Base-by-base conservation (phyloP, 2,113 vertebrate species). In the Tetraodon nigroviridis region DNA sequence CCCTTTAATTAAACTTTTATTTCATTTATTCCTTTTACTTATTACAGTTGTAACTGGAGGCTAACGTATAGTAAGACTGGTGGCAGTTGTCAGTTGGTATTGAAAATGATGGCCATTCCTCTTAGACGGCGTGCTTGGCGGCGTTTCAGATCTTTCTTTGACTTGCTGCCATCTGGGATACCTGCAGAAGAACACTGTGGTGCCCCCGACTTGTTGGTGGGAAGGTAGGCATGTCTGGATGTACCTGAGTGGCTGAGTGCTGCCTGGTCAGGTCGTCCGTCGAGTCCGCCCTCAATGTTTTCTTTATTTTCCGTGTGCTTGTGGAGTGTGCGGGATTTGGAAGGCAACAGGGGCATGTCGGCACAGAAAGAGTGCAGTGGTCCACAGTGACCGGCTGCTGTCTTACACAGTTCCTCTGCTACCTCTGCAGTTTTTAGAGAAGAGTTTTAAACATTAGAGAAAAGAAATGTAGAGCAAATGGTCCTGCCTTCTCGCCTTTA, bases 281-380 rank as follows among this genome's bases (percentile, higher is more conserved):
- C 94, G 15, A 90, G 90, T 7, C 88, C 71, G 18, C 92, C 94
- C 84, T 99, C 97, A n/a, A 94, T 92, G 72, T 97, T 98, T 82
- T 99, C 97, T 85, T 97, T 98, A 89, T 98, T 97, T 85, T 99
- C 97, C 0, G 87, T 90, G 82, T 96, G 95, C 37, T 98, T 98
- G 89, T 92, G 95, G 77, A 92, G 85, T 0, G 92, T 91, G 58
- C 95, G 92, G 0, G 91, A 93, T 86, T 99, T 99, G 70, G 94
- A 96, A 69, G 97, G 95, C 67, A 99, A 91, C 61, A 94, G 79
- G 52, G 96, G 96, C 61, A 93, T 89, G 51, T 95, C 94, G 18
- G 91, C 91, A 67, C 85, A 76, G 64, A 89, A 87, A 7, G 87
- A 71, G 77, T 93, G 84, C 73, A 92, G 84, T 0, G 92, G 90